A percentile compares a stretch with the other conserved stretches of the same genome.
Evolutionary conservation across 2,888 invertebrate genomes (phyloP).

Genomic region (Pherbina coryleti): DNA sequence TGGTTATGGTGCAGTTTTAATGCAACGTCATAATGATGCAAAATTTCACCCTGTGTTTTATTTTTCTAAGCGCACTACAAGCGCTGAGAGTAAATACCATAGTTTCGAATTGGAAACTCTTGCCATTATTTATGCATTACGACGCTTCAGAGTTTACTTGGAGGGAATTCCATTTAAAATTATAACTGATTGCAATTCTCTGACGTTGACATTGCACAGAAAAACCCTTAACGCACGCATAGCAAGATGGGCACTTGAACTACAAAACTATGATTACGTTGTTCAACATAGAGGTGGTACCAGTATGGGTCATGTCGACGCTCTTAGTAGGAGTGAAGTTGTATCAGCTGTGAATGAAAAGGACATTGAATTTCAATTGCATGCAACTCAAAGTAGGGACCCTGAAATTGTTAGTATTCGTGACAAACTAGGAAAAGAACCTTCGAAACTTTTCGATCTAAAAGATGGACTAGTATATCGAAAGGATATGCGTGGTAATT

Average conservation of each 20-base stretch:
- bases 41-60: conserved; percentile 58
- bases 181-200: conserved; percentile 55
- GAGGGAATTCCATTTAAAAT: conserved; percentile 50
- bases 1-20: conserved; percentile 56
- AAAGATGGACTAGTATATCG: conserved; percentile 38
- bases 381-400: conserved; percentile 36
- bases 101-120: conserved; percentile 58
- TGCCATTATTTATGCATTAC: conserved; percentile 53
- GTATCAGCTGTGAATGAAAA: conserved; percentile 28
- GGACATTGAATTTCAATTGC: conserved; percentile 43
- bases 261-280: conserved; percentile 37
- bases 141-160: conserved; percentile 44
- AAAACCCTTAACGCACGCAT: conserved; percentile 32
- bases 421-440: conserved; percentile 28
- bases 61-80: conserved; percentile 57
- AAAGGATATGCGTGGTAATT: conserved; percentile 17
- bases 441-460: conserved; percentile 27
- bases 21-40: conserved; percentile 52
- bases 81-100: conserved; percentile 52
- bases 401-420: conserved; percentile 31
- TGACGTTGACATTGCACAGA: conserved; percentile 43
- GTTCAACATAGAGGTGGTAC: conserved; percentile 20
- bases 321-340: conserved; percentile 37
- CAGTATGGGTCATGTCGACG: conserved; percentile 42
- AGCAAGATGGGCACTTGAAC: conserved; percentile 41